Evolutionary conservation across 2,113 vertebrate species (phyloP).

Genomic region (Prolemur simus): DNA sequence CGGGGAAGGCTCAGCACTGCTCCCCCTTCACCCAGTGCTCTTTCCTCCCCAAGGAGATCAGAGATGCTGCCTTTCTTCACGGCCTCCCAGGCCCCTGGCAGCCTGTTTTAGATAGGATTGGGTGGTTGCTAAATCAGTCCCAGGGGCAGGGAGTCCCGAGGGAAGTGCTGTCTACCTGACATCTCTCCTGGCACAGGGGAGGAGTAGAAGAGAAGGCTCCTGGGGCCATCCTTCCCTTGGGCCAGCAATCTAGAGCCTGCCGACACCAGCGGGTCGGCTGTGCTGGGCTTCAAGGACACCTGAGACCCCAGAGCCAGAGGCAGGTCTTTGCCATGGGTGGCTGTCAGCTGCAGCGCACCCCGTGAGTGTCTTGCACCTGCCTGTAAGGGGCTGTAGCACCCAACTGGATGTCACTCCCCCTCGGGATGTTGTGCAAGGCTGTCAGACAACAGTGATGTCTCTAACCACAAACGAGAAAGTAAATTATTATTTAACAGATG

Average conservation of each 20-base stretch:
- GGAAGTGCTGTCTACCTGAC: too few relatives aligned
- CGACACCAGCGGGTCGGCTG: rapidly evolving
- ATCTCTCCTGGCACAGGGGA: rapidly evolving
- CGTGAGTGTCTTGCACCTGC: rapidly evolving
- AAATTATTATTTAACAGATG: too few relatives aligned
- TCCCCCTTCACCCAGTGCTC: rapidly evolving
- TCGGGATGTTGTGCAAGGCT: neutral
- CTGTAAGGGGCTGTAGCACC: neutral
- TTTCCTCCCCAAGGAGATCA: rapidly evolving
- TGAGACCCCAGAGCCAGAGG: too few relatives aligned
- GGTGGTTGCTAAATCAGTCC: too few relatives aligned
- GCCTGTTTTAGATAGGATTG: too few relatives aligned
- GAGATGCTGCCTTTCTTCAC: neutral
- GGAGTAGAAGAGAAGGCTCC: rapidly evolving
- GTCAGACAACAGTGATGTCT: rapidly evolving
- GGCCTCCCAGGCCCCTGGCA: neutral
- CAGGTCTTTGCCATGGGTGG: too few relatives aligned
- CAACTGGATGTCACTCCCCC: rapidly evolving
- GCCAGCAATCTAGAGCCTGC: neutral
- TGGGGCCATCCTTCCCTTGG: neutral
- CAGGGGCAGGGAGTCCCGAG: neutral
- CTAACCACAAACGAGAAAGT: neutral
- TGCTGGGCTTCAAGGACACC: neutral
- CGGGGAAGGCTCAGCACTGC: rapidly evolving
- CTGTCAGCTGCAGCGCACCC: rapidly evolving